phyloP scores from a whole-genome alignment of 2,797 vertebrate species.

The Threskiornis aethiopicus region DNA sequence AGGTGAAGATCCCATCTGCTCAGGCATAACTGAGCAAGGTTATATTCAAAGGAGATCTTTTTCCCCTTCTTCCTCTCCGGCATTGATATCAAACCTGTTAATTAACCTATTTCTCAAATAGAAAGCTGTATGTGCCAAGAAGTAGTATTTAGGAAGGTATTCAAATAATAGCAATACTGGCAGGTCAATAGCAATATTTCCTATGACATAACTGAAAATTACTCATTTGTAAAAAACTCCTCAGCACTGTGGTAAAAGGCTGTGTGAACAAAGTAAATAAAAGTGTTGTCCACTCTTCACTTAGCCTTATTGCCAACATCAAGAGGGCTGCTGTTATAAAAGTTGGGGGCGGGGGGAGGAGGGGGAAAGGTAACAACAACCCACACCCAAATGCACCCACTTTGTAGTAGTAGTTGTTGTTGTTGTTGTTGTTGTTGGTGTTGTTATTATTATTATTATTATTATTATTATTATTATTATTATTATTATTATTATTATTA shows the following conservation, averaged over 20 bases:
- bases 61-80: not conserved
- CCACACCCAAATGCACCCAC: not conserved
- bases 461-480: no score
- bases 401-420: not conserved
- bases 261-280: rapidly evolving
- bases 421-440: no score
- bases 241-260: not conserved
- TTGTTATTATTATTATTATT: no score
- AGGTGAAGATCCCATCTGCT: not conserved
- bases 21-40: not conserved
- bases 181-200: not conserved
- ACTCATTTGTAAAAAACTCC: not conserved
- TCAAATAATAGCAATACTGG: not conserved
- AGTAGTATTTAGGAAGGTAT: not conserved
- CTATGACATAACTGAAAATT: not conserved
- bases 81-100: not conserved
- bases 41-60: not conserved
- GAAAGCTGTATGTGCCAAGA: not conserved
- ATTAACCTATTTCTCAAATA: not conserved
- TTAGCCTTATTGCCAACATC: not conserved
- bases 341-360: rapidly evolving
- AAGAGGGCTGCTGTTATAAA: not conserved
- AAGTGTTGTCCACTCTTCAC: not conserved
- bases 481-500: not conserved
- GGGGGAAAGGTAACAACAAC: not conserved